Percentiles rank a stretch among this genome's conserved stretches.
phyloP scores from a whole-genome alignment of 2,797 vertebrate genomes.

The Morus bassanus region DNA sequence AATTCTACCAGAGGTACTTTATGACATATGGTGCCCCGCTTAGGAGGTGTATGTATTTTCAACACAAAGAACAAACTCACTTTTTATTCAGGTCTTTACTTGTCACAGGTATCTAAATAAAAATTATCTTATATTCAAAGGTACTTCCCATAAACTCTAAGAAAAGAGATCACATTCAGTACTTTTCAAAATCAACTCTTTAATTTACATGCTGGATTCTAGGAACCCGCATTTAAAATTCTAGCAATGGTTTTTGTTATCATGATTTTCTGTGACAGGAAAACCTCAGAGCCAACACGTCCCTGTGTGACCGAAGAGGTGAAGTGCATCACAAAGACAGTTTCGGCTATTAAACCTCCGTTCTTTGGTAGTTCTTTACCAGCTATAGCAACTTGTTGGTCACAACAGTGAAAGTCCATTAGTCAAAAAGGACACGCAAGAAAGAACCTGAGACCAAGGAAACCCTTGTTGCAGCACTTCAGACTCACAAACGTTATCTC shows the following conservation, averaged over 20 bases:
- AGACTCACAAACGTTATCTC: not conserved
- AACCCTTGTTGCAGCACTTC: not conserved
- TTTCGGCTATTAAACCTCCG: not conserved
- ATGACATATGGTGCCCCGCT: not conserved
- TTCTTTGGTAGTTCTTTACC: not conserved
- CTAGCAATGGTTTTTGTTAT: not conserved
- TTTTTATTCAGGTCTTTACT: not conserved
- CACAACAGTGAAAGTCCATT: not conserved
- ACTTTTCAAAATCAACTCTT: not conserved
- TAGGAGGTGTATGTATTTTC: not conserved
- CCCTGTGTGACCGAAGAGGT: not conserved
- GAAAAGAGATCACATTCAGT: not conserved
- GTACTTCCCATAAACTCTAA: not conserved
- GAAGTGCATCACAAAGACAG: not conserved
- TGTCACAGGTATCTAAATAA: not conserved
- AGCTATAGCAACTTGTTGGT: not conserved
- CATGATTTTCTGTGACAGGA: not conserved
- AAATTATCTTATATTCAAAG: not conserved
- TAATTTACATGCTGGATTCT: not conserved
- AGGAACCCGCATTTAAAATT: not conserved
- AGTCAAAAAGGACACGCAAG: not conserved
- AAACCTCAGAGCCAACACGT: not conserved
- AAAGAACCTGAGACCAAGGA: not conserved
- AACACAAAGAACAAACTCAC: not conserved
- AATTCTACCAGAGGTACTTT: not conserved